Evolutionary conservation across 1,140 invertebrate genomes (phyloP), one percentile per base, ranked within the genome.

Genomic region (Arctopsyche grandis): DNA sequence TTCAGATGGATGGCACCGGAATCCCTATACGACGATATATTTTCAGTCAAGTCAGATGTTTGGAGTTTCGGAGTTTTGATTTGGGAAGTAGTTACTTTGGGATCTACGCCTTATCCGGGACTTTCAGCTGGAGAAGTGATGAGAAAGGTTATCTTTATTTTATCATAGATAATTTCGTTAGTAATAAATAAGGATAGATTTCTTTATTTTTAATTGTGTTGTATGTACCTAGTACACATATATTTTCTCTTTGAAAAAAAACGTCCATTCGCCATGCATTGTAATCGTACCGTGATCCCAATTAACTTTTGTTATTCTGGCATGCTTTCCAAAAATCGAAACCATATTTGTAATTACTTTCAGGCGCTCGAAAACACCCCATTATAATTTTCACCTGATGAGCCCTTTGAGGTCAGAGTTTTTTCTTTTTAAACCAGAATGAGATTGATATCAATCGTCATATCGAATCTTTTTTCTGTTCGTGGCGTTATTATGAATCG

Each of bases 31-130:
- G 95, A 97, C 84, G 96, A 97, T 84, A 93, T 97, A 83, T 98
- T 97, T 85, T 96, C 95, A 0, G 92, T 94, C 0, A 97, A 97
- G 86, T 95, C 95, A 0, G 97, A 98, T 84, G 93, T 97, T 14
- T 98, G 96, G 96, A 95, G 96, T 83, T 98, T 97, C 84, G 97
- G 97, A 0, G 93, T 98, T 9, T 88, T 98, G 1, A 92, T 97
- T 80, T 98, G 96, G 96, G 96, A 98, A 88, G 95, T 97, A n/a
- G 93, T 97, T 0, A 97, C 96, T 0, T 89, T 97, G 10, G 96
- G 95, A 0, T 96, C 95, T 9, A 97, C 95, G 7, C 96, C 96
- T 0, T 97, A 97, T 87, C 95, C 96, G 0, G 95, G 95, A 0
- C 87, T 96, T 75, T 93, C 94, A 0, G 95, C 95, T 0, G 91